These are phyloP conservation scores for Erannis defoliaria DNA, from an alignment of 2,888 invertebrate genomes.

Conservation along the genomic window DNA sequence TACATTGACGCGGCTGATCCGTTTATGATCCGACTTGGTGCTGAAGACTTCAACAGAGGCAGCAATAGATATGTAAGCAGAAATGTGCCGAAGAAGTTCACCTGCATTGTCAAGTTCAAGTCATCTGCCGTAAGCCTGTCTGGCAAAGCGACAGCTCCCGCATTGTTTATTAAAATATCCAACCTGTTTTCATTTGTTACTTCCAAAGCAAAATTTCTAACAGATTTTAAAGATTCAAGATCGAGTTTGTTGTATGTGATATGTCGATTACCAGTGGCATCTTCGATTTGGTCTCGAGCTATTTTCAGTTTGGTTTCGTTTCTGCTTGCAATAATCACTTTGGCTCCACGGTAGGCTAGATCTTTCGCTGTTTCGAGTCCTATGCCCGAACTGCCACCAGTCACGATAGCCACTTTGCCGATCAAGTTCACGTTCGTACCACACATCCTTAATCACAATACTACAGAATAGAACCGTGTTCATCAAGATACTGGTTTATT, in stretches of 20 bases:
- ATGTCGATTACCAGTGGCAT: conserved; percentile 65
- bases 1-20: conserved; percentile 88
- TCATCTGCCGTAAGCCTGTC: conserved; percentile 87
- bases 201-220: conserved; percentile 84
- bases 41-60: conserved; percentile 81
- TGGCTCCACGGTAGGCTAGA: conserved; percentile 78
- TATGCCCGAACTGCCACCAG: conserved; percentile 76
- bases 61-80: conserved; percentile 89
- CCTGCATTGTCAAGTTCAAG: conserved; percentile 89
- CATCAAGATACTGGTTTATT: conserved; percentile 35
- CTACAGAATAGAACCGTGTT: conserved; percentile 21
- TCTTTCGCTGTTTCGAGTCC: conserved; percentile 78
- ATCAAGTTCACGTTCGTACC: conserved; percentile 61
- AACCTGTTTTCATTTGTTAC: conserved; percentile 70
- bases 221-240: conserved; percentile 77
- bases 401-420: conserved; percentile 74
- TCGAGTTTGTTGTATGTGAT: conserved; percentile 71
- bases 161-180: conserved; percentile 87
- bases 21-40: conserved; percentile 88
- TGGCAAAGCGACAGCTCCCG: conserved; percentile 79
- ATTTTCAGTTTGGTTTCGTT: conserved; percentile 74
- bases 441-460: conserved; percentile 51
- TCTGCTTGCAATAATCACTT: conserved; percentile 82
- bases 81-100: conserved; percentile 91
- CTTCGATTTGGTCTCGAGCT: conserved; percentile 67